phyloP scores from a whole-genome alignment of 2,113 vertebrate species.

The Pleuronectes platessa region DNA sequence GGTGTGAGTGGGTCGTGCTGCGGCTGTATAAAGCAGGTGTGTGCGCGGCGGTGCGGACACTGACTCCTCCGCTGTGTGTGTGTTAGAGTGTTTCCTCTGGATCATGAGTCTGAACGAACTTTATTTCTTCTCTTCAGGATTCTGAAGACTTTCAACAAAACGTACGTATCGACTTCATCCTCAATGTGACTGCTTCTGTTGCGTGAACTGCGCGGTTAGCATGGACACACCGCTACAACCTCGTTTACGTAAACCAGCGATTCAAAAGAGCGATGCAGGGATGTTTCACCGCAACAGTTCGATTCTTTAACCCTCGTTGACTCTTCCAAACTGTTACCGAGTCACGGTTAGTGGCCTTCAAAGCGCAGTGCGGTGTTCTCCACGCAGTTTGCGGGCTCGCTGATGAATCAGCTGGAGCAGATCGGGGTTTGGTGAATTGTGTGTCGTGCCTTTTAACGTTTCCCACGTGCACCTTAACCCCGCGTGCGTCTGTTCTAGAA shows the following conservation, averaged over 20 bases:
- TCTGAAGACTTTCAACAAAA: conserved; percentile 52
- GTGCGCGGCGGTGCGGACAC: background rate
- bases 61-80: background rate
- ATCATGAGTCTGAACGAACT: conserved; percentile 46
- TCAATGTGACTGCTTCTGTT: too few species aligned
- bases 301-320: background rate
- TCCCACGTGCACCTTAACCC: too few species aligned
- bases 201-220: too few species aligned
- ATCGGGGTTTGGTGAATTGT: background rate
- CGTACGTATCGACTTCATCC: conserved; percentile 53
- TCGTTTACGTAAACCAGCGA: too few species aligned
- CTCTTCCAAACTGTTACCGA: background rate
- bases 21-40: conserved; percentile 76
- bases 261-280: too few species aligned
- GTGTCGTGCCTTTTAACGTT: background rate
- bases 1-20: conserved; percentile 60
- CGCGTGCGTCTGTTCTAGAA: background rate
- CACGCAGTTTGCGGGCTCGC: too few species aligned
- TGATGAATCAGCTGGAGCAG: background rate
- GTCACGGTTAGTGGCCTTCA: too few species aligned
- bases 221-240: too few species aligned
- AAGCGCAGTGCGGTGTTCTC: background rate
- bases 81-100: background rate
- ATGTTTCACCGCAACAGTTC: background rate
- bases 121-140: conserved; percentile 48